A percentile compares a stretch with the other conserved stretches of the same genome.
These are phyloP conservation scores for Amphimedon queenslandica DNA, from an alignment of 37 sponge, comb jelly and placozoan species.

Conservation along the genomic window DNA sequence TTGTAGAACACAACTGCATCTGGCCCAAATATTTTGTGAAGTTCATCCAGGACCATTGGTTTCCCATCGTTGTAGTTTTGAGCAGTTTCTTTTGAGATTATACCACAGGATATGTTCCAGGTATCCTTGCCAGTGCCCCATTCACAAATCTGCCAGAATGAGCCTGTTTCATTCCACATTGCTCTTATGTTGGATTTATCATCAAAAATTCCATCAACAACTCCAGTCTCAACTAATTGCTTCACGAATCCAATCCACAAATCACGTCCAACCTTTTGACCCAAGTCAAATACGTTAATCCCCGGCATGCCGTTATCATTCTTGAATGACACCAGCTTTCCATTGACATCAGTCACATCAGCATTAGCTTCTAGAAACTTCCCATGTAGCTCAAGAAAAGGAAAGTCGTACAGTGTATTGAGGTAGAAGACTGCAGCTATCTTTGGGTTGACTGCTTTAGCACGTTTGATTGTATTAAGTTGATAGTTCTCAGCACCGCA, in stretches of 20 bases:
- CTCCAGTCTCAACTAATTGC: constrained; percentile 8
- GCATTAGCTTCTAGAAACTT: constrained; percentile 14
- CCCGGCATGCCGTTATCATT: constrained; percentile 30
- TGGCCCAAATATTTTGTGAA: constrained; percentile 13
- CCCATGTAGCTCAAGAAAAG: constrained; percentile 7
- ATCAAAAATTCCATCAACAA: constrained; percentile 18
- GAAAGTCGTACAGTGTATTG: constrained; percentile 21
- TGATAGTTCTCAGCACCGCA: constrained; percentile 20
- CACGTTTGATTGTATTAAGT: constrained; percentile 18
- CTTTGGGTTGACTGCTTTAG: constrained; percentile 16
- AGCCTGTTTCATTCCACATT: constrained; percentile 17
- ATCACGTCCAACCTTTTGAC: constrained; percentile 9
- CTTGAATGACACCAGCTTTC: constrained; percentile 11
- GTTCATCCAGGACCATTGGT: constrained; percentile 11
- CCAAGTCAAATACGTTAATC: constrained; percentile 19
- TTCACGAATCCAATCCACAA: constrained; percentile 14
- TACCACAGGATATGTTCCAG: constrained; percentile 17
- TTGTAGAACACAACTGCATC: constrained; percentile 11
- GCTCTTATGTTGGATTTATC: constrained; percentile 11
- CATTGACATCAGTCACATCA: constrained; percentile 7
- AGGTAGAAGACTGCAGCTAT: constrained; percentile 19
- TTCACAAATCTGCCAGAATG: constrained; percentile 31
- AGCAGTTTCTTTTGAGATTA: constrained; percentile 21
- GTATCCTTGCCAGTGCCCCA: constrained; percentile 16
- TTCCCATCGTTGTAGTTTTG: constrained; percentile 16